A percentile compares a stretch with the other conserved stretches of the same genome.
Conservation (phyloP, 2,797 vertebrate genomes). For the Champsocephalus gunnari region DNA sequence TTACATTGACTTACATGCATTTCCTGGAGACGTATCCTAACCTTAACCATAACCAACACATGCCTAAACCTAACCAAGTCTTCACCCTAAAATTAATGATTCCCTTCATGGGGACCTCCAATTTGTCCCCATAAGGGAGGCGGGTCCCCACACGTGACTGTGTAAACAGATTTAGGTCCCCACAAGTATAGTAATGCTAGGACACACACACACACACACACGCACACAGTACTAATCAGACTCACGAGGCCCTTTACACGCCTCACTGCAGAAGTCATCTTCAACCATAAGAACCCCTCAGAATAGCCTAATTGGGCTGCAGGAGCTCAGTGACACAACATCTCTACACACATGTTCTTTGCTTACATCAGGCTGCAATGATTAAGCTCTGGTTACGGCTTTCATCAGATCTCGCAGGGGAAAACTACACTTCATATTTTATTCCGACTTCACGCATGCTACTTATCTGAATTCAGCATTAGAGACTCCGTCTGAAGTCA, state of each 20-base stretch:
- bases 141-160: too few relatives aligned
- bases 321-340: slow-evolving; percentile 36
- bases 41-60: too few relatives aligned
- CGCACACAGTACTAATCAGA: slow-evolving; percentile 61
- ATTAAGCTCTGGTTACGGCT: slow-evolving; percentile 33
- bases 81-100: too few relatives aligned
- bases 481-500: slow-evolving; percentile 61
- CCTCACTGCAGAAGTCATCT: slow-evolving; percentile 43
- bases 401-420: slow-evolving; percentile 48
- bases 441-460: slow-evolving; percentile 32
- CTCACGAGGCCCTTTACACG: slow-evolving; percentile 67
- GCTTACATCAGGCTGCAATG: slow-evolving; percentile 34
- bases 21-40: too few relatives aligned
- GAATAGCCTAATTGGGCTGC: slow-evolving; percentile 51
- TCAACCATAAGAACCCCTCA: slow-evolving; percentile 36
- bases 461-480: slow-evolving; percentile 43
- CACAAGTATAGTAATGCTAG: too few relatives aligned
- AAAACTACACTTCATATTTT: slow-evolving; percentile 50
- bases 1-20: too few relatives aligned
- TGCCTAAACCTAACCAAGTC: too few relatives aligned
- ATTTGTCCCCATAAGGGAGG: too few relatives aligned
- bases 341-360: slow-evolving; percentile 21
- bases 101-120: too few relatives aligned
- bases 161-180: too few relatives aligned
- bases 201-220: not conserved